phyloP scores from a whole-genome alignment of 2,113 vertebrate species.

The Xerus inauris region DNA sequence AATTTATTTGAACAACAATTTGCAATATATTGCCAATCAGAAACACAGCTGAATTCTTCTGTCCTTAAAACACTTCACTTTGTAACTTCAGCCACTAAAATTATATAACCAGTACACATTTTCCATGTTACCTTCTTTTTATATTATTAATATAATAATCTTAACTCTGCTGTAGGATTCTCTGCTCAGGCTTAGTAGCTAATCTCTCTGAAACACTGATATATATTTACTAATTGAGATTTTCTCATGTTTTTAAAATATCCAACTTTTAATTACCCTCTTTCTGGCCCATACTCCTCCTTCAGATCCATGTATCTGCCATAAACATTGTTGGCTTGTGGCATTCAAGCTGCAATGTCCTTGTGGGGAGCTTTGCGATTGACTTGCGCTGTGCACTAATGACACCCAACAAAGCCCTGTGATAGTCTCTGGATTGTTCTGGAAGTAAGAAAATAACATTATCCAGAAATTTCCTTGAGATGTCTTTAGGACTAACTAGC shows the following conservation, averaged over 20 bases:
- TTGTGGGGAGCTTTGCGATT: not conserved
- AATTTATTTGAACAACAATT: conserved; percentile 48
- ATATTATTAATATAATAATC: not conserved
- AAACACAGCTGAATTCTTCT: conserved; percentile 63
- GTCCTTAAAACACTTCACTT: conserved; percentile 30
- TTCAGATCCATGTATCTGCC: not conserved
- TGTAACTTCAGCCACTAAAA: conserved; percentile 12
- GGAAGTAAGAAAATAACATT: conserved; percentile 10
- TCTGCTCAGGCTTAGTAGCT: not conserved
- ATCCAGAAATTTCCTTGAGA: conserved; percentile 13
- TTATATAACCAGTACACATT: not conserved
- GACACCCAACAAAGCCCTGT: not conserved
- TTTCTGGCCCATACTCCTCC: not conserved
- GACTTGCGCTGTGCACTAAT: not conserved
- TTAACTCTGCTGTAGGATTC: conserved; percentile 6
- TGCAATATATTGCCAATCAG: conserved; percentile 31
- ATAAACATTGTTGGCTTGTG: conserved; percentile 11
- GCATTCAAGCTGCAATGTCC: not conserved
- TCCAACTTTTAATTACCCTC: not conserved
- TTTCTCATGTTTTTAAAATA: conserved; percentile 33
- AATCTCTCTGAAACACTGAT: conserved; percentile 8
- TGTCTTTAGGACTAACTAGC: not conserved
- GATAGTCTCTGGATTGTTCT: not conserved
- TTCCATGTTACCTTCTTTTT: not conserved
- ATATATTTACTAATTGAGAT: conserved; percentile 20